Evolutionary conservation across 1,140 invertebrate genomes (phyloP), one percentile per base, ranked within the genome.

Genomic region (Sweltsa coloradensis): DNA sequence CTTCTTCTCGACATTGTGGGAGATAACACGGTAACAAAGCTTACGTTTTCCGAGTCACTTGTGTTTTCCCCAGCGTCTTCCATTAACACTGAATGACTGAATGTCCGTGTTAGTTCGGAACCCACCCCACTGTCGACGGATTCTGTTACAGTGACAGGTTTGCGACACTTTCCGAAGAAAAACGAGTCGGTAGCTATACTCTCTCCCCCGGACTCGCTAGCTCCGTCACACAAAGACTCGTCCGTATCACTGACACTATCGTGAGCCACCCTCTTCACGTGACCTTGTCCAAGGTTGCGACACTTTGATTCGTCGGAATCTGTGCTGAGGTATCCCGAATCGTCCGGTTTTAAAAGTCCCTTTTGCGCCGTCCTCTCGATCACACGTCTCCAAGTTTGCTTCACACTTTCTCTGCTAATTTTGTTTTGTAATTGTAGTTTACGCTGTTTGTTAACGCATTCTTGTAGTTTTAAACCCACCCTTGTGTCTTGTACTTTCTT

Each of bases 181-280:
- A 86, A 83, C 13, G 83, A 85, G 66, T 88, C 83, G 0, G 85
- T 88, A 47, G 84, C 85, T 27, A 87, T 71, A 65, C 84, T 88
- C 58, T 88, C 85, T 5, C 81, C 84, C 2, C 84, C 85, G 34
- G 84, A 87, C 65, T 89, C 85, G 65, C 84, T 86, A 44, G 79
- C 75, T 9, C 80, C 83, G 55, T 85, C 81, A 24, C 77, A 73
- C 9, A 53, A 29, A 3, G 49, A 51, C 18, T 53, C 52, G 16
- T 51, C 50, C 4, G 50, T 51, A 26, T 51, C 50, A 29, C 49
- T 51, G 0, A 46, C 49, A 11, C 29, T 37, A 5, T 13, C 40
- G 21, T 19, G 24, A 7, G 44, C 60, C 50, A 60, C 62, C n/a
- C n/a, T n/a, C n/a, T n/a, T n/a, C 55, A 61, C 65, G 22, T 62